These are phyloP conservation scores for Stenotaenia linearis DNA, from an alignment of 2,888 invertebrate species.

Conservation along the genomic window DNA sequence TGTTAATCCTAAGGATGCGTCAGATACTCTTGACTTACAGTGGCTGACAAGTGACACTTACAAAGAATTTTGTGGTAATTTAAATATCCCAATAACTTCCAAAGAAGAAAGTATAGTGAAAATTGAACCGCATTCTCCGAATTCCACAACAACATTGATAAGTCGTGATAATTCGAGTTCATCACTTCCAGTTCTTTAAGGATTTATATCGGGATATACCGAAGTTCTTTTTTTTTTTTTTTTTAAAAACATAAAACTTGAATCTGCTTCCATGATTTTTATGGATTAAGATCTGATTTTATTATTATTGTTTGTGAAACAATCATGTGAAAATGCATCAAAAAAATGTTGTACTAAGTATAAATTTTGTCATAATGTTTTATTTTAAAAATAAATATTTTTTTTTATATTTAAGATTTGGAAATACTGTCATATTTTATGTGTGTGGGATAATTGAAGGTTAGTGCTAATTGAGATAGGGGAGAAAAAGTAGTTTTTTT, in stretches of 20 bases:
- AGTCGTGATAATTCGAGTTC: not conserved
- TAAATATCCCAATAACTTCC: not conserved
- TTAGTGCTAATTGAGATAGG: too few species aligned
- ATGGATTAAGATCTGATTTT: not conserved
- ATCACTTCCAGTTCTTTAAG: not conserved
- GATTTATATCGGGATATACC: too few species aligned
- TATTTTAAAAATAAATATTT: too few species aligned
- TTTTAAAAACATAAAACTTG: too few species aligned
- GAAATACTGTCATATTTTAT: too few species aligned
- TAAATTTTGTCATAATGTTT: too few species aligned
- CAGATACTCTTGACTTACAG: not conserved
- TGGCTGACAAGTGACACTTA: not conserved
- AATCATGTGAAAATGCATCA: not conserved
- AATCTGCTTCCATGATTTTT: too few species aligned
- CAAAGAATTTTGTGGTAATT: not conserved
- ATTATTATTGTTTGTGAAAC: not conserved
- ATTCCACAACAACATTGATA: not conserved
- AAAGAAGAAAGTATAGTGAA: not conserved
- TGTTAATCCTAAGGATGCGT: not conserved
- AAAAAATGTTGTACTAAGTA: too few species aligned
- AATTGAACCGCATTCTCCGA: not conserved
- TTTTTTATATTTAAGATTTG: too few species aligned
- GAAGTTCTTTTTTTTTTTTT: too few species aligned
- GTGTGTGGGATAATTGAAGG: too few species aligned
- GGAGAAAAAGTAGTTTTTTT: too few species aligned